Evolutionary conservation across 2,888 invertebrate genomes (phyloP).

Genomic region (Sylvicola cinctus): DNA sequence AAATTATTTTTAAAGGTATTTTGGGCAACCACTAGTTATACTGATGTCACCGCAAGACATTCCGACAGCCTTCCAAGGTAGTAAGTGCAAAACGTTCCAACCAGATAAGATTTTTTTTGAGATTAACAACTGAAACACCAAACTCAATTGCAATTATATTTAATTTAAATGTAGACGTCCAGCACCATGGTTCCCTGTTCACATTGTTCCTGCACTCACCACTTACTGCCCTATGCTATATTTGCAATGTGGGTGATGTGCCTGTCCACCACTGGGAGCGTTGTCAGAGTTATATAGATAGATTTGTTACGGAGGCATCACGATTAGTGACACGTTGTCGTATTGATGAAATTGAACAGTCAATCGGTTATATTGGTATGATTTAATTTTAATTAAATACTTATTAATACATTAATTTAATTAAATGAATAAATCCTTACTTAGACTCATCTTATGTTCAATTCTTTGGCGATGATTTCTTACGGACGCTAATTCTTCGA

Average conservation of each 20-base stretch:
- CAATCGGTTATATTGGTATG: constrained; percentile 25
- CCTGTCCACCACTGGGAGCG: constrained; percentile 79
- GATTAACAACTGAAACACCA: background rate
- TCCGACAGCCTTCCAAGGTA: constrained; percentile 66
- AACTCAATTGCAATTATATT: background rate
- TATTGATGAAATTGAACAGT: constrained; percentile 43
- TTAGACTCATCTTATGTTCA: constrained; percentile 50
- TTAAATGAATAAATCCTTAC: background rate
- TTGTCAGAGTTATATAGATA: constrained; percentile 69
- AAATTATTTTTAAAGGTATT: constrained; percentile 32
- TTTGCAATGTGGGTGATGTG: constrained; percentile 71
- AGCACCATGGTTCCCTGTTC: constrained; percentile 78
- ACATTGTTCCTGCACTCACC: constrained; percentile 92
- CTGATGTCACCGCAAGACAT: constrained; percentile 86
- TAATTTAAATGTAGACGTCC: constrained; percentile 32
- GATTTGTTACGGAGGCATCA: constrained; percentile 76
- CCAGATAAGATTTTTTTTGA: background rate
- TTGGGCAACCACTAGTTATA: constrained; percentile 83
- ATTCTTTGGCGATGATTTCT: constrained; percentile 89
- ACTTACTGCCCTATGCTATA: constrained; percentile 75
- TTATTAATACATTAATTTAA: background rate
- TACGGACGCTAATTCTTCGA: constrained; percentile 68
- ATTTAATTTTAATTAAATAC: background rate
- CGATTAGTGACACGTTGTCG: constrained; percentile 61
- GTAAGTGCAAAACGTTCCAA: too few relatives aligned